Evolutionary conservation across 2,113 vertebrate species (phyloP).

Genomic region (Nyctibius bracteatus): DNA sequence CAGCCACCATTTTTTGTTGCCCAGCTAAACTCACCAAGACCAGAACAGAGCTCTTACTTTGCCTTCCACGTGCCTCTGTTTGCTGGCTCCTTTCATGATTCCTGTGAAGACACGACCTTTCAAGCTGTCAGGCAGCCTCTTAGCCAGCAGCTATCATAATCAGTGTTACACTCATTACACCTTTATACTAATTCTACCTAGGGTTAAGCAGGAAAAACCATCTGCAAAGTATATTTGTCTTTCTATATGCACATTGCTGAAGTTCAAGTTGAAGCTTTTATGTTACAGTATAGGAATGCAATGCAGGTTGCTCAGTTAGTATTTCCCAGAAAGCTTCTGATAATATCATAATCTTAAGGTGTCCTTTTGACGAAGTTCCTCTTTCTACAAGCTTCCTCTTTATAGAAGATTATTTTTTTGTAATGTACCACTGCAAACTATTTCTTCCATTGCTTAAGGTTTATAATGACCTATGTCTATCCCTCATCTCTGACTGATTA

Average conservation of each 20-base stretch:
- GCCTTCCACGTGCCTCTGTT: neutral
- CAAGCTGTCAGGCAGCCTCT: neutral
- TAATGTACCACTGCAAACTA: neutral
- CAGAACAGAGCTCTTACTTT: neutral
- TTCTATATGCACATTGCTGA: neutral
- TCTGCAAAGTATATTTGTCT: neutral
- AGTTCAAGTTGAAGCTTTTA: neutral
- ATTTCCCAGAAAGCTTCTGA: neutral
- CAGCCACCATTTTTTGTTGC: neutral
- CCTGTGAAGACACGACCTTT: neutral
- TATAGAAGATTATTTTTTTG: neutral
- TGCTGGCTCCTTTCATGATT: neutral
- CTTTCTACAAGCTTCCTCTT: neutral
- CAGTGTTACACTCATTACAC: neutral
- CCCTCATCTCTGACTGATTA: neutral
- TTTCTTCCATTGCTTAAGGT: neutral
- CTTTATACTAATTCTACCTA: neutral
- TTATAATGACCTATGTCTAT: neutral
- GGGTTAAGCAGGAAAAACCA: neutral
- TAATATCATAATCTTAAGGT: neutral
- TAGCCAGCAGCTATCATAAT: neutral
- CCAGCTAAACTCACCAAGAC: neutral
- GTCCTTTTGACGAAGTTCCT: neutral
- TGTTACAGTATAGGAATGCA: neutral
- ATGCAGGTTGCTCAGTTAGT: neutral